Conservation (phyloP, 2,888 invertebrate genomes). For the Malthinus flaveolus region DNA sequence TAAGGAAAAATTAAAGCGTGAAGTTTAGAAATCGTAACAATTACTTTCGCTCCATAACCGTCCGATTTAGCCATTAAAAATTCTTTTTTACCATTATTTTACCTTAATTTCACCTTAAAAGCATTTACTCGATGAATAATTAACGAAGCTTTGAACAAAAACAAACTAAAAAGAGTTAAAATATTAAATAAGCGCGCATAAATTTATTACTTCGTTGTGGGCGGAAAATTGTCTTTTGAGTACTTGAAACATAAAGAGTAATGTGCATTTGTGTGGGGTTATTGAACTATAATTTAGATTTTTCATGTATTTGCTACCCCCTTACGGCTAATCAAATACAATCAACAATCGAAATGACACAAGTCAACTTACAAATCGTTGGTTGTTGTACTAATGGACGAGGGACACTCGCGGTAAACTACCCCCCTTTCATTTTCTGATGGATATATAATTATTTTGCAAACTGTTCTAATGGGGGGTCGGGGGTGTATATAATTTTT, state of each 20-base stretch:
- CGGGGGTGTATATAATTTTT: too few species aligned
- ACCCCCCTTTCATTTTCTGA: too few species aligned
- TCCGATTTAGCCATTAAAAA: background rate
- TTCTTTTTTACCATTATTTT: background rate
- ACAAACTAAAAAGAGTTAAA: background rate
- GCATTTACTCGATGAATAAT: background rate
- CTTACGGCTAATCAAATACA: background rate
- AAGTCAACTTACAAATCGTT: too few species aligned
- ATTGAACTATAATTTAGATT: conserved; percentile 3
- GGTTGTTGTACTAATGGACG: too few species aligned
- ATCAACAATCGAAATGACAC: too few species aligned
- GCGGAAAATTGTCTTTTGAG: background rate
- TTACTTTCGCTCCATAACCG: conserved; percentile 5
- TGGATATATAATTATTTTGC: too few species aligned
- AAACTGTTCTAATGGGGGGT: too few species aligned
- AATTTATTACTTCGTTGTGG: background rate
- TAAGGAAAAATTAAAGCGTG: conserved; percentile 4
- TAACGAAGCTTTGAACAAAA: background rate
- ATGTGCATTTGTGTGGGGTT: background rate
- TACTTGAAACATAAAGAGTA: background rate
- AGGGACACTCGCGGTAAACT: too few species aligned
- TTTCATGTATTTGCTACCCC: background rate
- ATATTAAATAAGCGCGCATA: background rate
- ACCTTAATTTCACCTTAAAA: background rate
- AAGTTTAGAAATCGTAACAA: conserved; percentile 7